These are phyloP conservation scores for Sciaenops ocellatus DNA, from an alignment of 2,797 vertebrate species.

Conservation along the genomic window DNA sequence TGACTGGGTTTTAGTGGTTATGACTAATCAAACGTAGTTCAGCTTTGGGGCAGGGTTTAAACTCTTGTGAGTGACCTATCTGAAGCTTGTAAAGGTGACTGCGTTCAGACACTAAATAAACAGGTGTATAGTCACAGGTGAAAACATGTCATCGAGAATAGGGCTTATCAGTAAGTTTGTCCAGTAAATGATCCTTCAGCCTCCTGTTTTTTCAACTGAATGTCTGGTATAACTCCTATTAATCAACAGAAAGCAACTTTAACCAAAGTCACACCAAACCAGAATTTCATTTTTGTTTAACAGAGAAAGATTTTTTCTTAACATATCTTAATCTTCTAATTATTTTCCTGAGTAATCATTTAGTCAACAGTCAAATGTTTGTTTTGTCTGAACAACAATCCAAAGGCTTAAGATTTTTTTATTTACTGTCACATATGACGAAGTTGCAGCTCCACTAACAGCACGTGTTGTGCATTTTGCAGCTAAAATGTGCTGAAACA, in stretches of 20 bases:
- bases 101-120: not conserved
- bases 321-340: not conserved
- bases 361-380: not conserved
- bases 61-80: conserved; percentile 14
- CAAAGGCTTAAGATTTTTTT: not conserved
- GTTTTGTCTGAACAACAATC: not conserved
- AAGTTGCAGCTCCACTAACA: not conserved
- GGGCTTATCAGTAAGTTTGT: not conserved
- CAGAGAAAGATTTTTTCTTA: not conserved
- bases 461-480: not conserved
- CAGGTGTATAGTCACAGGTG: not conserved
- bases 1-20: conserved; percentile 32
- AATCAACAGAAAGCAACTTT: not conserved
- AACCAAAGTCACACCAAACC: not conserved
- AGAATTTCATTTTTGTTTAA: not conserved
- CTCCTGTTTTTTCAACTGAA: not conserved
- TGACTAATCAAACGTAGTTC: conserved; percentile 45
- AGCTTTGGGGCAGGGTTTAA: conserved; percentile 15
- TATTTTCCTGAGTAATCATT: not conserved
- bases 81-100: not conserved
- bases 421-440: not conserved
- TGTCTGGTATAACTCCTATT: not conserved
- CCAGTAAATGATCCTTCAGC: not conserved
- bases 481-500: conserved; percentile 4
- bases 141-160: conserved; percentile 16